Evolutionary conservation across 2,113 vertebrate species (phyloP).

Genomic region (Pleuronectes platessa): DNA sequence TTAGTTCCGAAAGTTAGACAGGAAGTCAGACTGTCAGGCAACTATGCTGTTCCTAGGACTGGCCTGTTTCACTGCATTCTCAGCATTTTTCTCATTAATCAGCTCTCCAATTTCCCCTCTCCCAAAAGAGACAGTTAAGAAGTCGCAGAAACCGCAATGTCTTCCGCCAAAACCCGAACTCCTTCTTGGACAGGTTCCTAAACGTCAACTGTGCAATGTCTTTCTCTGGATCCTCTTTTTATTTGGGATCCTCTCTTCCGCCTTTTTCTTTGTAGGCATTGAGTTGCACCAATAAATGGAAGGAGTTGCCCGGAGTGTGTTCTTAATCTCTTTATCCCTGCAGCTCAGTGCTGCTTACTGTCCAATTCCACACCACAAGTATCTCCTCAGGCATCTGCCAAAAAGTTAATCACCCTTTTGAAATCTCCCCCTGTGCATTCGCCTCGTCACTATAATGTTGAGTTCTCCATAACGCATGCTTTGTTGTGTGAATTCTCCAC

Average conservation of each 20-base stretch:
- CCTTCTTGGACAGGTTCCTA: slow-evolving; percentile 18
- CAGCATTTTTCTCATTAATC: slow-evolving; percentile 63
- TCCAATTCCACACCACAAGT: slow-evolving; percentile 49
- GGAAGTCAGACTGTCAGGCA: slow-evolving; percentile 56
- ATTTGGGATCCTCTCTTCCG: slow-evolving; percentile 8
- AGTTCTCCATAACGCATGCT: not conserved
- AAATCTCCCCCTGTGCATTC: slow-evolving; percentile 33
- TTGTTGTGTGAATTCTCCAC: not conserved
- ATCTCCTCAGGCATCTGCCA: slow-evolving; percentile 52
- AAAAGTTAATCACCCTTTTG: slow-evolving; percentile 58
- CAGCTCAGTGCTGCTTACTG: slow-evolving; percentile 62
- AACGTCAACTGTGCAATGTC: slow-evolving; percentile 30
- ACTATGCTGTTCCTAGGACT: slow-evolving; percentile 23
- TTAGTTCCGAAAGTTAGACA: slow-evolving; percentile 64
- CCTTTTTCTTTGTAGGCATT: slow-evolving; percentile 11
- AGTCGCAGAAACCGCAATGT: slow-evolving; percentile 3
- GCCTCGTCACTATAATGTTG: not conserved
- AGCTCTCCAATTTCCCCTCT: slow-evolving; percentile 33
- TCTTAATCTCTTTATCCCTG: slow-evolving; percentile 75
- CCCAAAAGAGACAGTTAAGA: slow-evolving; percentile 26
- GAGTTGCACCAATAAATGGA: slow-evolving; percentile 59
- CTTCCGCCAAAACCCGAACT: not conserved
- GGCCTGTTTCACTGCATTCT: slow-evolving; percentile 56
- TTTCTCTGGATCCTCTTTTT: not conserved
- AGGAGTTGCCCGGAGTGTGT: slow-evolving; percentile 54